These are phyloP conservation scores for Bombus pascuorum DNA, from an alignment of 1,140 invertebrate species.

Conservation along the genomic window DNA sequence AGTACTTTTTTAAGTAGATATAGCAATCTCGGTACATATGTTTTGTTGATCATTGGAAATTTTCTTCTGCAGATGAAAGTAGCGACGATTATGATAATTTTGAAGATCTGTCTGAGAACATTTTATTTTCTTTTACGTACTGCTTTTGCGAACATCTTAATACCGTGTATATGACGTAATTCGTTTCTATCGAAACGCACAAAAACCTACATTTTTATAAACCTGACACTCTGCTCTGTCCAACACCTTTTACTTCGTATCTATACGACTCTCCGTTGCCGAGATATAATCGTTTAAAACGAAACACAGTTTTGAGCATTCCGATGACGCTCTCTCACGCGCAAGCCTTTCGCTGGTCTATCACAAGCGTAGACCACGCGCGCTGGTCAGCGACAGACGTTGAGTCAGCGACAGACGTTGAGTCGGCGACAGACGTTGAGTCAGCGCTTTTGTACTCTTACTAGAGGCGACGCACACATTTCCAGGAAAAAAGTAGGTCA, in stretches of 20 bases:
- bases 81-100: too few relatives aligned
- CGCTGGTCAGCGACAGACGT: background rate
- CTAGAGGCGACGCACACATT: background rate
- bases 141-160: too few relatives aligned
- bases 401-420: background rate
- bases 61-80: too few relatives aligned
- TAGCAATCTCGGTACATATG: too few relatives aligned
- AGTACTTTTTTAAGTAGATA: too few relatives aligned
- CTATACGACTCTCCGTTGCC: background rate
- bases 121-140: too few relatives aligned
- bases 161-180: too few relatives aligned
- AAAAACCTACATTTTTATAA: too few relatives aligned
- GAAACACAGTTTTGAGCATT: background rate
- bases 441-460: background rate
- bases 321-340: background rate
- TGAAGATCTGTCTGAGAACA: too few relatives aligned
- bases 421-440: background rate
- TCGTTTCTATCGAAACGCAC: too few relatives aligned
- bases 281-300: background rate
- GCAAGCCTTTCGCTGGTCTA: background rate
- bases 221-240: too few relatives aligned
- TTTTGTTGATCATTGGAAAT: too few relatives aligned
- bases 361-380: background rate
- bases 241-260: background rate
- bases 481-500: background rate